phyloP scores from a whole-genome alignment of 1,140 invertebrate species.

The Drosophila sechellia region DNA sequence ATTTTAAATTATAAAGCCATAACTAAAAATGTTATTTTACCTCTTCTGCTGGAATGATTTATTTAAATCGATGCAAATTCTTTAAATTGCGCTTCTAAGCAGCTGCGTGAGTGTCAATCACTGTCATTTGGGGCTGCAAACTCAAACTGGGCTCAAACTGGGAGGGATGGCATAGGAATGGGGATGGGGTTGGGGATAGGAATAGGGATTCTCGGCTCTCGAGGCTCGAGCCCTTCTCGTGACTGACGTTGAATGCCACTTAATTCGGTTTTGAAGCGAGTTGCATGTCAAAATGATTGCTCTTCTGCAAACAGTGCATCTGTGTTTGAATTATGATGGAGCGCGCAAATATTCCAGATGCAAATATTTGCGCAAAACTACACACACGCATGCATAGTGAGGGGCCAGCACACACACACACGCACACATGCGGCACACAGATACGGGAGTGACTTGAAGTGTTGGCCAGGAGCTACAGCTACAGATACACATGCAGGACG shows the following conservation, averaged over 20 bases:
- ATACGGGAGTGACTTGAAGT: constrained; percentile 64
- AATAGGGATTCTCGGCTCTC: constrained; percentile 21
- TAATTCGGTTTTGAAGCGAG: constrained; percentile 83
- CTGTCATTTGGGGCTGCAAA: constrained; percentile 38
- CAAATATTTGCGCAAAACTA: constrained; percentile 86
- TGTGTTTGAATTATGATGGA: constrained; percentile 88
- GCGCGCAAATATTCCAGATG: constrained; percentile 87
- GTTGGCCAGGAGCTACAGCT: constrained; percentile 52
- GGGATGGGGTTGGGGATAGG: no score
- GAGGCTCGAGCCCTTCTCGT: constrained; percentile 45
- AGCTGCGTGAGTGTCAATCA: constrained; percentile 72
- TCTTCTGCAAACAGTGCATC: constrained; percentile 88
- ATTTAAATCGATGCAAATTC: not conserved
- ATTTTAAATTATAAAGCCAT: not conserved
- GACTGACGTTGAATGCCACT: constrained; percentile 78
- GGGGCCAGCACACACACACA: constrained; percentile 29
- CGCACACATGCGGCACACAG: constrained; percentile 20
- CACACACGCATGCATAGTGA: constrained; percentile 42
- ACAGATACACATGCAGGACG: constrained; percentile 15
- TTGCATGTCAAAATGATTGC: constrained; percentile 88
- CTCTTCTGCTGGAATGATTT: not conserved
- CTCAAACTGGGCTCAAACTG: constrained; percentile 28
- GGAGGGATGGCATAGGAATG: not conserved
- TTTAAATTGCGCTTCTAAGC: constrained; percentile 29
- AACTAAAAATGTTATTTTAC: no score